Base-by-base conservation (phyloP, 2,888 invertebrate genomes). In the Acleris cristana region DNA sequence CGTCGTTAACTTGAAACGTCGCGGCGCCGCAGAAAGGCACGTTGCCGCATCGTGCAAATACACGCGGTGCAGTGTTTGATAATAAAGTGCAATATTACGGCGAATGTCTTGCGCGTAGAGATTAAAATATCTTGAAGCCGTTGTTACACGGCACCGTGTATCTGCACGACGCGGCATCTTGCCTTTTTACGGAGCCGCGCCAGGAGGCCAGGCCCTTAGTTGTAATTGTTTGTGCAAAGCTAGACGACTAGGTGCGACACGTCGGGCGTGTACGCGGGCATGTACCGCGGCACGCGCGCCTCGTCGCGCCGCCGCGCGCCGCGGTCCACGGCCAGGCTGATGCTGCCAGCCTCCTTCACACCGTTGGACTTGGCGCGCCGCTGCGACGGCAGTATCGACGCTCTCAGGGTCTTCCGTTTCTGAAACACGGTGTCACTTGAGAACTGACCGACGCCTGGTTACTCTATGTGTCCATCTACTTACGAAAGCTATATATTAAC, bases 381-480 rank as follows among this genome's bases (percentile, higher is more conserved):
- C 86, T 97, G 97, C 72, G 95, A 94, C n/a, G 94, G 95, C 76
- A 96, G 94, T 75, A 97, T 93, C 0, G 97, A 96, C 57, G 97
- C 96, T 62, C 98, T 94, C 73, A 98, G 89, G 1, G 96, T 96
- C 90, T 98, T 98, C 63, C 98, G 95, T 93, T 98, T 98, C 98
- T 98, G 93, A 69, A 95, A 94, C 76, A 71, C 71, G 16, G 45
- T 19, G 49, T 19, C 12, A 54, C 66, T 70, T 70, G 64, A 71
- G 49, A 67, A 68, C 69, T 16, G 55, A 67, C 34, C 34, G 71
- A 59, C 58, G 53, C 63, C 64, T 63, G 70, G 63, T 44, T 76
- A 75, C 59, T 66, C 19, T 61, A 65, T 58, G 21, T 53, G 63
- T 59, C 74, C 75, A 74, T 80, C 87, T 90, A 90, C 90, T 89